Conservation (phyloP, 2,888 invertebrate genomes). For the Amblyjoppa fuscipennis region DNA sequence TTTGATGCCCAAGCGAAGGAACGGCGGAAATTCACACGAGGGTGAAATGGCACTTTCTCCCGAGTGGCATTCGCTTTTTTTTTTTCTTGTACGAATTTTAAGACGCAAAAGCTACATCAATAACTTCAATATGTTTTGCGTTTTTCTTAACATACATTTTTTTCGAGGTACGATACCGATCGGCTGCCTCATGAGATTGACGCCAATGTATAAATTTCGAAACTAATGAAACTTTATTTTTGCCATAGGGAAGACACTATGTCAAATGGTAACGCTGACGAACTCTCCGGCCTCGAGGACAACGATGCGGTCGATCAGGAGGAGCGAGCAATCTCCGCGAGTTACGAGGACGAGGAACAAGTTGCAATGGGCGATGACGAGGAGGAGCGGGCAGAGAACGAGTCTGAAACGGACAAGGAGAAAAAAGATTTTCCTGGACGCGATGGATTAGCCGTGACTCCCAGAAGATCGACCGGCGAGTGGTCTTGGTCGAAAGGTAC, state of each 20-base stretch:
- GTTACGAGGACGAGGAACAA: slow-evolving; percentile 63
- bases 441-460: slow-evolving; percentile 25
- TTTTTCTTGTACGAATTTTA: too few species aligned
- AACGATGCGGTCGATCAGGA: slow-evolving; percentile 57
- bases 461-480: slow-evolving; percentile 36
- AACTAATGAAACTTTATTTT: slow-evolving; percentile 5
- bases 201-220: too few species aligned
- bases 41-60: too few species aligned
- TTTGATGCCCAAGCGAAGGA: too few species aligned
- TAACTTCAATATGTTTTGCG: background rate
- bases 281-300: slow-evolving; percentile 64
- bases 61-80: too few species aligned
- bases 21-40: too few species aligned
- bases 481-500: slow-evolving; percentile 63
- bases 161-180: background rate
- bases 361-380: slow-evolving; percentile 69
- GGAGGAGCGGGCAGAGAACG: slow-evolving; percentile 72
- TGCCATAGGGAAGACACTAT: slow-evolving; percentile 74
- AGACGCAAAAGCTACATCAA: background rate
- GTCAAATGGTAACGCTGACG: slow-evolving; percentile 78
- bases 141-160: background rate
- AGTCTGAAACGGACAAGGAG: slow-evolving; percentile 61
- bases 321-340: slow-evolving; percentile 40
- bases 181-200: background rate
- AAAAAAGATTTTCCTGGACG: slow-evolving; percentile 42